These are phyloP conservation scores for Pheosia gnoma DNA, from an alignment of 2,888 invertebrate genomes.

Conservation along the genomic window DNA sequence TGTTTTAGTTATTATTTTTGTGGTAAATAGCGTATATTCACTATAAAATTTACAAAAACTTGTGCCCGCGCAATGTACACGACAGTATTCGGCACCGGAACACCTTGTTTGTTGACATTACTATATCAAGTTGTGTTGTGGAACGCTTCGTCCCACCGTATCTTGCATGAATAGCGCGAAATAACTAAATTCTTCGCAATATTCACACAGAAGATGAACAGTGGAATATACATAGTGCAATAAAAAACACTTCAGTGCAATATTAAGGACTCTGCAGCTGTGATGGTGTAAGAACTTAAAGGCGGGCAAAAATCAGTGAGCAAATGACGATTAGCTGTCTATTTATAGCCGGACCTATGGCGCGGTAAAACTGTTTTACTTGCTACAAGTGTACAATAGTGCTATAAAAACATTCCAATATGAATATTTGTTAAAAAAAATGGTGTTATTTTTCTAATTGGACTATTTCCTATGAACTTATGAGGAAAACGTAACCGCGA, in stretches of 20 bases:
- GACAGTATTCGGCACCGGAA: conserved; percentile 43
- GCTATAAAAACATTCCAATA: conserved; percentile 41
- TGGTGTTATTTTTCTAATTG: conserved; percentile 39
- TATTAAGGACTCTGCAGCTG: conserved; percentile 43
- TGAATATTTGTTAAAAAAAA: conserved; percentile 32
- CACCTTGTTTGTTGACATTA: conserved; percentile 69
- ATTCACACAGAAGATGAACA: conserved; percentile 44
- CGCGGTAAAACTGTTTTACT: conserved; percentile 60
- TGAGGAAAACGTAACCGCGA: conserved; percentile 64
- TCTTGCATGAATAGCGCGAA: conserved; percentile 55
- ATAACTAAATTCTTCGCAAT: conserved; percentile 48
- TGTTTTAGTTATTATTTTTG: background rate
- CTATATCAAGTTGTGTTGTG: conserved; percentile 68
- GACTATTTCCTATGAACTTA: conserved; percentile 38
- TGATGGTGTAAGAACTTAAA: conserved; percentile 65
- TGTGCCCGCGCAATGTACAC: conserved; percentile 42
- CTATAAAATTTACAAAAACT: conserved; percentile 9
- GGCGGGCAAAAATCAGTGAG: conserved; percentile 75
- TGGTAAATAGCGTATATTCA: background rate
- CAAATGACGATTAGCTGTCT: conserved; percentile 71
- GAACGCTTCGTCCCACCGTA: conserved; percentile 68
- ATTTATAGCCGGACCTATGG: conserved; percentile 74
- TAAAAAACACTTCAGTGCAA: conserved; percentile 41
- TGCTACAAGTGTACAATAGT: conserved; percentile 36
- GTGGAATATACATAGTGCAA: conserved; percentile 52